Percentiles rank a stretch among this genome's conserved stretches.
phyloP scores from a whole-genome alignment of 1,140 invertebrate species.

The Caenorhabditis tropicalis region DNA sequence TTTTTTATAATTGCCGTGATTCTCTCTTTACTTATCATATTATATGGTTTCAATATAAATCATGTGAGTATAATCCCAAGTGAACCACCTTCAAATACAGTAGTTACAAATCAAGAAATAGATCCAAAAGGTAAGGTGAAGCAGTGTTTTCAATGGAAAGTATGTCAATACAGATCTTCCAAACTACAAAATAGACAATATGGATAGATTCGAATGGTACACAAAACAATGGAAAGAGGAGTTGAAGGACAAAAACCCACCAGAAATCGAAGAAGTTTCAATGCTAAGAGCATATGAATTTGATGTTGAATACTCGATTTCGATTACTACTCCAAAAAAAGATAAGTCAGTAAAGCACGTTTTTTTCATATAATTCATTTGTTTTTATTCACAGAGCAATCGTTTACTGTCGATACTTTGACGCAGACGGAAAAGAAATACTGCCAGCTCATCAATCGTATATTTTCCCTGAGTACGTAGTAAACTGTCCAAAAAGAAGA shows the following conservation, averaged over 20 bases:
- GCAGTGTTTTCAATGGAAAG: not conserved
- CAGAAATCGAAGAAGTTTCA: constrained; percentile 3
- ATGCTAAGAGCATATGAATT: constrained; percentile 16
- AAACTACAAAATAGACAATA: not conserved
- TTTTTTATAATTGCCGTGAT: not conserved
- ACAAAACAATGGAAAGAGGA: not conserved
- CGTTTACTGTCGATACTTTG: constrained; percentile 6
- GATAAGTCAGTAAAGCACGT: not conserved
- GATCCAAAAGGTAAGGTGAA: not conserved
- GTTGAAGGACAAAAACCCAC: not conserved
- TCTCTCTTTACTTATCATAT: not conserved
- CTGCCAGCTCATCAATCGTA: not conserved
- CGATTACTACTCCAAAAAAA: not conserved
- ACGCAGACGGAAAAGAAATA: not conserved
- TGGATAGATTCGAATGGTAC: constrained; percentile 34
- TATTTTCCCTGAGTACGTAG: not conserved
- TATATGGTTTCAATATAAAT: constrained; percentile 5
- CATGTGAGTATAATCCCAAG: not conserved
- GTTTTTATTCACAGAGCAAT: too few species aligned
- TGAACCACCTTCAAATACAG: not conserved
- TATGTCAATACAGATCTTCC: not conserved
- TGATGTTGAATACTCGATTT: constrained; percentile 29
- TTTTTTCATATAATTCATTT: too few species aligned
- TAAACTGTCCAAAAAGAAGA: not conserved
- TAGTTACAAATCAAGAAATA: not conserved